Conservation (phyloP, 2,888 invertebrate genomes). For the Temnothorax unifasciatus region DNA sequence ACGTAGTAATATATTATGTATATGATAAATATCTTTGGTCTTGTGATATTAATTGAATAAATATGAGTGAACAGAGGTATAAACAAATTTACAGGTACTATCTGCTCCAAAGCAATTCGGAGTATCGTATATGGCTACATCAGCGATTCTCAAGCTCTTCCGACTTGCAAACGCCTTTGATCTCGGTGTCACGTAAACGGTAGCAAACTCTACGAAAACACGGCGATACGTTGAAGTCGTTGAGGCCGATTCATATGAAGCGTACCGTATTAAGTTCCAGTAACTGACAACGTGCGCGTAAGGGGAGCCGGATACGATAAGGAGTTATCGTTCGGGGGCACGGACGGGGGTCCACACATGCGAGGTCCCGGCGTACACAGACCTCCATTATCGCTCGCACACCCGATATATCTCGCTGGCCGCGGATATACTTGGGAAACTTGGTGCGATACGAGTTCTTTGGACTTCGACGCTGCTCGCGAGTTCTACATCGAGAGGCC, state of each 20-base stretch:
- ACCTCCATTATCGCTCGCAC: constrained; percentile 68
- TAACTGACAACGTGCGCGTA: constrained; percentile 63
- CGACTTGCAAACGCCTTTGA: constrained; percentile 27
- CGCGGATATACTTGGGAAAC: constrained; percentile 68
- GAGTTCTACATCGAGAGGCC: constrained; percentile 1
- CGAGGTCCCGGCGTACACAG: constrained; percentile 53
- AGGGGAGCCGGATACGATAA: constrained; percentile 84
- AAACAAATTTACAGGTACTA: constrained; percentile 3
- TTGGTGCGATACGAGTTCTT: constrained; percentile 18
- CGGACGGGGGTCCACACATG: constrained; percentile 71
- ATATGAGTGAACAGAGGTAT: background rate
- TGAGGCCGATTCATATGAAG: constrained; percentile 40
- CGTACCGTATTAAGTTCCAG: constrained; percentile 59
- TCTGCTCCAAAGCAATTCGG: background rate
- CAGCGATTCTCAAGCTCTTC: constrained; percentile 31
- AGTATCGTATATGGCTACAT: background rate
- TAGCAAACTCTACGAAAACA: constrained; percentile 49
- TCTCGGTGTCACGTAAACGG: constrained; percentile 39
- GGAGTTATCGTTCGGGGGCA: constrained; percentile 80
- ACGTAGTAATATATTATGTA: background rate
- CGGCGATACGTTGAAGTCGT: constrained; percentile 41
- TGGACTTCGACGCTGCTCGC: constrained; percentile 6
- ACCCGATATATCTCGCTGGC: constrained; percentile 71
- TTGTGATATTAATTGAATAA: constrained; percentile 3
- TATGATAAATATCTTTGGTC: background rate